phyloP scores from a whole-genome alignment of 2,797 vertebrate species.

The Gastrophryne carolinensis region DNA sequence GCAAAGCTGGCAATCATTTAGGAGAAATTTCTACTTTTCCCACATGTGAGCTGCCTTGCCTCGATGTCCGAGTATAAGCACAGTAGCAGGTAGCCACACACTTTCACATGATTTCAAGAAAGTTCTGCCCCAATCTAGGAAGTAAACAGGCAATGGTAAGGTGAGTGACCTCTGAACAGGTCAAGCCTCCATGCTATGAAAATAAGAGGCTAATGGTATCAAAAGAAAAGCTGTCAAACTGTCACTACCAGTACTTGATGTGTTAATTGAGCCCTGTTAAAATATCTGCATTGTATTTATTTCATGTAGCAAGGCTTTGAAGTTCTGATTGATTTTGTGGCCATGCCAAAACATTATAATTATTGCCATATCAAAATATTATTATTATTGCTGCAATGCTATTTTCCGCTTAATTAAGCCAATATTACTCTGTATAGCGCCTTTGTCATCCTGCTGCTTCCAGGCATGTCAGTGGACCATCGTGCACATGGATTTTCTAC shows the following conservation, averaged over 20 bases:
- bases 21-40: too few species aligned
- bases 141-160: slow-evolving; percentile 1
- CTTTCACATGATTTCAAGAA: slow-evolving; percentile 17
- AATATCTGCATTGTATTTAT: background rate
- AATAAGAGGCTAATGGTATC: slow-evolving; percentile 23
- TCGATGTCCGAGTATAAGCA: background rate
- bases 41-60: background rate
- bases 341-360: background rate
- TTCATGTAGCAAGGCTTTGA: background rate
- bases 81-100: background rate
- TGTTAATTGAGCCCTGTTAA: background rate
- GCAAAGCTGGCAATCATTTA: too few species aligned
- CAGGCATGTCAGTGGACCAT: too few species aligned
- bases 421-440: too few species aligned
- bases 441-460: too few species aligned
- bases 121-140: slow-evolving; percentile 8
- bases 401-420: too few species aligned
- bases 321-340: background rate
- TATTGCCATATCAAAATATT: background rate
- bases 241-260: slow-evolving; percentile 10
- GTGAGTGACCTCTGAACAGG: slow-evolving; percentile 15
- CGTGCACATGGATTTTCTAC: too few species aligned
- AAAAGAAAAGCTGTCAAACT: slow-evolving; percentile 15
- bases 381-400: background rate
- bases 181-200: slow-evolving; percentile 23